Evolutionary conservation across 2,113 vertebrate species (phyloP).

Genomic region (Phalacrocorax pelagicus): DNA sequence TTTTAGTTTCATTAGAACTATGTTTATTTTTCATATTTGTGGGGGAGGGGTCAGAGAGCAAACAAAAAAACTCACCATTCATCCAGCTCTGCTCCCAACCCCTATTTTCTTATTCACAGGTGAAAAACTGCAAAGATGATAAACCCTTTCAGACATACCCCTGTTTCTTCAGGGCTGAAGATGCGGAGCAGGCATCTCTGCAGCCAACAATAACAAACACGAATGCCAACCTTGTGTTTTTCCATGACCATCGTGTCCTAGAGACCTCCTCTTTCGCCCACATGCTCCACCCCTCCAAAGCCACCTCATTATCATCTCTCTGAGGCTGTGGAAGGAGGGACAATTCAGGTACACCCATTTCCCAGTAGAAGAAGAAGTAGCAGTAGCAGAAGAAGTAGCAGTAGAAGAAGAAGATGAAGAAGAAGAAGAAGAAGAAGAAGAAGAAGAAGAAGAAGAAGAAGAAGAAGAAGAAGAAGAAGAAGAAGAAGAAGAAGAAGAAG

Average conservation of each 20-base stretch:
- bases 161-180: background rate
- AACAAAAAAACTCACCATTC: constrained; percentile 28
- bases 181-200: background rate
- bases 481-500: background rate
- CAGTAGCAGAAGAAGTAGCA: no score
- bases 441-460: background rate
- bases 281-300: background rate
- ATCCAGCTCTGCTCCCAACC: background rate
- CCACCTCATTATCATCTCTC: background rate
- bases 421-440: background rate
- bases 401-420: background rate
- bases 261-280: background rate
- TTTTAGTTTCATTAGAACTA: background rate
- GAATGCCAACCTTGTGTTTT: background rate
- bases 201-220: constrained; percentile 27
- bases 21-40: background rate
- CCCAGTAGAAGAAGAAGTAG: background rate
- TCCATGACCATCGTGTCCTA: background rate
- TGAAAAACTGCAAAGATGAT: background rate
- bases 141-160: background rate
- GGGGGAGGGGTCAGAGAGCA: background rate
- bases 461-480: no score
- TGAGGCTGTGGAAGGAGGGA: background rate
- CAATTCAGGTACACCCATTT: background rate
- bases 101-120: background rate